phyloP scores from a whole-genome alignment of 2,888 invertebrate genomes.

The Choristoneura rosaceana region DNA sequence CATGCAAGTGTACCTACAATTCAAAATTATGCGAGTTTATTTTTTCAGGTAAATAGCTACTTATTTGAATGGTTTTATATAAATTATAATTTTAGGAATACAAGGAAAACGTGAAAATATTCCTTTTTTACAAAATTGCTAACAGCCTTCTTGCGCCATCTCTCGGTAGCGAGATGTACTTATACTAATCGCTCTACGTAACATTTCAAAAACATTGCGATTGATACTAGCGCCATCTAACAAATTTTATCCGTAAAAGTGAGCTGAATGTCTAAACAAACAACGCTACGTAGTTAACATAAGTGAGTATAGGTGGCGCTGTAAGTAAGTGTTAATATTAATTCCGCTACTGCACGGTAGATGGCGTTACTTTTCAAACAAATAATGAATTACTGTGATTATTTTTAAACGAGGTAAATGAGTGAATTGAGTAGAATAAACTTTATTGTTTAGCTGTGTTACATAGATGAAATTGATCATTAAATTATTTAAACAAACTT shows the following conservation, averaged over 20 bases:
- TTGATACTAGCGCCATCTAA: constrained; percentile 10
- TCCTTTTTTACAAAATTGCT: background rate
- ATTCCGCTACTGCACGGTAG: constrained; percentile 57
- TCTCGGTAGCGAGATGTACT: background rate
- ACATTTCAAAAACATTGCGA: background rate
- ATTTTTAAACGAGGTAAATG: too few species aligned
- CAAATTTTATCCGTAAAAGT: background rate
- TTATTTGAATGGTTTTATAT: too few species aligned
- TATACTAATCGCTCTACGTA: background rate
- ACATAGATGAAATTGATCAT: too few species aligned
- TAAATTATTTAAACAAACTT: too few species aligned
- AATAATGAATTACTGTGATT: background rate
- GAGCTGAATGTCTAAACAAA: background rate
- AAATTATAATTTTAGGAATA: too few species aligned
- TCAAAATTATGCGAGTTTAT: too few species aligned
- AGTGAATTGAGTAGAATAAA: too few species aligned
- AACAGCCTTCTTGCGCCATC: background rate
- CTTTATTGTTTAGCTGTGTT: too few species aligned
- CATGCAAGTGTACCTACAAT: too few species aligned
- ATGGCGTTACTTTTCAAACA: constrained; percentile 46
- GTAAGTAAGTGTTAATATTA: background rate
- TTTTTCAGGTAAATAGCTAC: too few species aligned
- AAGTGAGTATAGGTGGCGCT: constrained; percentile 48
- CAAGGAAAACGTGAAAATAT: too few species aligned
- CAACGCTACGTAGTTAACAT: background rate